Conservation (phyloP, 53 echinoderm and acorn worm species). For the Paracentrotus lividus region DNA sequence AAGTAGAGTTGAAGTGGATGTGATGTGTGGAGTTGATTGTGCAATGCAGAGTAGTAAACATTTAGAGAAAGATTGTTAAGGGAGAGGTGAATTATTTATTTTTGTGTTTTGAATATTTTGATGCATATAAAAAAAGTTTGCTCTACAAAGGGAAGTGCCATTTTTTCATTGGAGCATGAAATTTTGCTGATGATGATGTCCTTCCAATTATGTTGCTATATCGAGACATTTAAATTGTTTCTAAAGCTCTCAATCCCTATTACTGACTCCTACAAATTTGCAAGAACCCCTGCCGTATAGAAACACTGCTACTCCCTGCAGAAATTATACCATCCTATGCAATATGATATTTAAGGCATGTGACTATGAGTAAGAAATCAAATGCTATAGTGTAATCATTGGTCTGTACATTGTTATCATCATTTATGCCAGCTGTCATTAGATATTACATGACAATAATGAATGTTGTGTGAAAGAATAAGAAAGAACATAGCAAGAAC, state of each 20-base stretch:
- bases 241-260: neutral
- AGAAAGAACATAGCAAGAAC: neutral
- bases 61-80: neutral
- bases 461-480: neutral
- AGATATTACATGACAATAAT: neutral
- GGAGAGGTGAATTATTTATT: slow-evolving; percentile 19
- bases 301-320: neutral
- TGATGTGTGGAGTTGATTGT: slow-evolving; percentile 29
- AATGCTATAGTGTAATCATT: neutral
- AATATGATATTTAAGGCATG: slow-evolving; percentile 30
- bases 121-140: neutral
- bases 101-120: neutral
- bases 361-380: neutral
- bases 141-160: neutral
- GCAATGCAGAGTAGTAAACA: slow-evolving; percentile 2
- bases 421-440: neutral
- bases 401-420: neutral
- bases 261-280: neutral
- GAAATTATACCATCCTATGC: slow-evolving; percentile 43
- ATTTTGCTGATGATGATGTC: neutral
- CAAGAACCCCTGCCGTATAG: neutral
- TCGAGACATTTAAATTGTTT: neutral
- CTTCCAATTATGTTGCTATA: neutral
- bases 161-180: neutral
- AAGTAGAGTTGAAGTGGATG: too few relatives aligned